These are phyloP conservation scores for Cylloceria caligata DNA, from an alignment of 2,888 invertebrate species.

Conservation along the genomic window DNA sequence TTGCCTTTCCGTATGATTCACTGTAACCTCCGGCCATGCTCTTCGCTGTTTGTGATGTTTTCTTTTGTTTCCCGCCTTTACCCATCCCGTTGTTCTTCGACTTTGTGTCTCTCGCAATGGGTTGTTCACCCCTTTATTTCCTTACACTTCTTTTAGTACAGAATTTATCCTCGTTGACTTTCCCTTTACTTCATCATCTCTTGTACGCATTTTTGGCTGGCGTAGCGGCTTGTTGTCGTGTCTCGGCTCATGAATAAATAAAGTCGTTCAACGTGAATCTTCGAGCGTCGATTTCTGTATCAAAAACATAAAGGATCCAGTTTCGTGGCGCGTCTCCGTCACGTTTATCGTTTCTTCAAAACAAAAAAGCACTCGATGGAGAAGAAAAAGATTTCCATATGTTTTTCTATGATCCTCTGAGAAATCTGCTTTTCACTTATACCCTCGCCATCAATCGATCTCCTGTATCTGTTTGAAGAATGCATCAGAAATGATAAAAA, in stretches of 20 bases:
- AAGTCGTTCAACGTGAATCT: not conserved
- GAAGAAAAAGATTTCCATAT: not conserved
- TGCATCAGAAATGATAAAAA: not conserved
- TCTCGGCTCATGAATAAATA: slow-evolving; percentile 61
- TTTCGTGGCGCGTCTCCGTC: not conserved
- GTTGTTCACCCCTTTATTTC: slow-evolving; percentile 36
- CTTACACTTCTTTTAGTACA: slow-evolving; percentile 28
- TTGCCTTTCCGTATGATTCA: slow-evolving; percentile 25
- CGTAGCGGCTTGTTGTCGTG: slow-evolving; percentile 6
- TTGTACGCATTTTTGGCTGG: slow-evolving; percentile 3
- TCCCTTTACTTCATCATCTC: slow-evolving; percentile 54
- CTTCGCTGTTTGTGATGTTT: slow-evolving; percentile 38
- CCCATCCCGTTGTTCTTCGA: slow-evolving; percentile 16
- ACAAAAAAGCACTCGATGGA: not conserved
- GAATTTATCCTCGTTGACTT: slow-evolving; percentile 21
- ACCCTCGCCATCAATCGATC: not conserved
- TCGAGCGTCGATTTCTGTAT: slow-evolving; percentile 32
- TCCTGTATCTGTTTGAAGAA: not conserved
- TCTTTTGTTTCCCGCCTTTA: slow-evolving; percentile 33
- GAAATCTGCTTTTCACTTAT: not conserved
- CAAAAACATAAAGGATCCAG: slow-evolving; percentile 1
- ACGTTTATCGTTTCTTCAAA: slow-evolving; percentile 3
- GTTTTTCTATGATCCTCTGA: not conserved
- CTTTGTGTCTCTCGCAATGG: not conserved
- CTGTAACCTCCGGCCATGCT: slow-evolving; percentile 21